Conservation (phyloP, 2,113 vertebrate genomes). For the Phoenicopterus ruber region DNA sequence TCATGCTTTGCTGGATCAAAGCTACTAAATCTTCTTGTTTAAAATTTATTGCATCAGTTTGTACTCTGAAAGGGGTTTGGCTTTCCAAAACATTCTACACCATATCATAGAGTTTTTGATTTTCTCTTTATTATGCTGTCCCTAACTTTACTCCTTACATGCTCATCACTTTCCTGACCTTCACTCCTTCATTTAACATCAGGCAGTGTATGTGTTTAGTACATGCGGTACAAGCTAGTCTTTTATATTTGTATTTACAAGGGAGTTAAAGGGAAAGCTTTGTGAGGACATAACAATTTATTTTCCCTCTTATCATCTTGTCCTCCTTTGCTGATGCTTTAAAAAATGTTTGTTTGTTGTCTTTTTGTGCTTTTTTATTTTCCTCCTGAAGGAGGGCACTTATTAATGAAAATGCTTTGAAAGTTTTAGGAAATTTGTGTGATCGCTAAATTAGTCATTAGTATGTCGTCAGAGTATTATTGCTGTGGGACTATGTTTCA, state of each 20-base stretch:
- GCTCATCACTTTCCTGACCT: not conserved
- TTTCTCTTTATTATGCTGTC: not conserved
- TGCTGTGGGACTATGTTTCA: not conserved
- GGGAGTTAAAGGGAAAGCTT: not conserved
- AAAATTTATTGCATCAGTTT: not conserved
- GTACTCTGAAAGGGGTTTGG: not conserved
- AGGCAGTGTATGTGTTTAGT: not conserved
- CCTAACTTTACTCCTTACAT: not conserved
- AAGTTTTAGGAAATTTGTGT: not conserved
- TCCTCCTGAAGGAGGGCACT: not conserved
- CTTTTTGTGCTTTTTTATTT: not conserved
- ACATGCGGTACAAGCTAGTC: not conserved
- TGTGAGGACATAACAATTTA: not conserved
- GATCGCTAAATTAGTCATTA: not conserved
- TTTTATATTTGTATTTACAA: not conserved
- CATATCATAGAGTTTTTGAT: not conserved
- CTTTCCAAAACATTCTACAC: not conserved
- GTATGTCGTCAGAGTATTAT: not conserved
- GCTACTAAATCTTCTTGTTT: not conserved
- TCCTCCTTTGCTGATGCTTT: not conserved
- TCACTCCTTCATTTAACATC: not conserved
- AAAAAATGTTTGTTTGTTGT: not conserved
- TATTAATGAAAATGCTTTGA: constrained; percentile 15
- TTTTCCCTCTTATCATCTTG: not conserved
- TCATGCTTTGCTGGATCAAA: not conserved